These are phyloP conservation scores for Acronicta aceris DNA, from an alignment of 2,888 invertebrate genomes.

Conservation along the genomic window DNA sequence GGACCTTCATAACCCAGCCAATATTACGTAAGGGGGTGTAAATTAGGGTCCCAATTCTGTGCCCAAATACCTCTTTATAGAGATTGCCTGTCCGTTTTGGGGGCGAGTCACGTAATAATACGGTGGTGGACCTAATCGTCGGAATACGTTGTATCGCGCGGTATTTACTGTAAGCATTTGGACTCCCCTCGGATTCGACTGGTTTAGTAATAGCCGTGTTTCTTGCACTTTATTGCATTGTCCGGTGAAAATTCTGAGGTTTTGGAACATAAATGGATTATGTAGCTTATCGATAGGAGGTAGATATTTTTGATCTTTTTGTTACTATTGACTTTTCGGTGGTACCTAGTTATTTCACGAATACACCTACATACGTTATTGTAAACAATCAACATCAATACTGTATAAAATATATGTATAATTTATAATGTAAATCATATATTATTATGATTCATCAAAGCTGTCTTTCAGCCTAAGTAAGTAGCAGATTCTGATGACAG, in stretches of 20 bases:
- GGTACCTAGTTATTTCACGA: no score
- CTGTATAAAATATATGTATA: no score
- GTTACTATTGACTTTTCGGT: neutral
- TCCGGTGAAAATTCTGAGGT: slow-evolving; percentile 7
- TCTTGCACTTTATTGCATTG: slow-evolving; percentile 54
- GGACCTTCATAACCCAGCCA: slow-evolving; percentile 80
- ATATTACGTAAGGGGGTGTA: slow-evolving; percentile 86
- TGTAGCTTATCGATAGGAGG: no score
- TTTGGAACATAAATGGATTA: slow-evolving; percentile 17
- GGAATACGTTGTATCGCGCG: slow-evolving; percentile 60
- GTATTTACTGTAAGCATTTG: slow-evolving; percentile 70
- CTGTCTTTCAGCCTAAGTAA: no score
- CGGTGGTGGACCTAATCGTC: slow-evolving; percentile 79
- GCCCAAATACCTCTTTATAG: slow-evolving; percentile 81
- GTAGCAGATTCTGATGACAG: no score
- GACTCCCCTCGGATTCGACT: slow-evolving; percentile 36
- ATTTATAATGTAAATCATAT: no score
- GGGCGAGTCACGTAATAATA: slow-evolving; percentile 85
- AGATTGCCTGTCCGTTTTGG: slow-evolving; percentile 82
- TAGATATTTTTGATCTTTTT: neutral
- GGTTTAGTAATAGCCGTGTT: slow-evolving; percentile 33
- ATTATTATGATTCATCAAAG: no score
- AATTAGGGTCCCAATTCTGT: slow-evolving; percentile 77
- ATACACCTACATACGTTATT: no score
- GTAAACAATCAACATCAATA: no score